Evolutionary conservation across 1,140 invertebrate species (phyloP), one percentile per base, ranked within the genome.

Genomic region (Cotesia vestalis): DNA sequence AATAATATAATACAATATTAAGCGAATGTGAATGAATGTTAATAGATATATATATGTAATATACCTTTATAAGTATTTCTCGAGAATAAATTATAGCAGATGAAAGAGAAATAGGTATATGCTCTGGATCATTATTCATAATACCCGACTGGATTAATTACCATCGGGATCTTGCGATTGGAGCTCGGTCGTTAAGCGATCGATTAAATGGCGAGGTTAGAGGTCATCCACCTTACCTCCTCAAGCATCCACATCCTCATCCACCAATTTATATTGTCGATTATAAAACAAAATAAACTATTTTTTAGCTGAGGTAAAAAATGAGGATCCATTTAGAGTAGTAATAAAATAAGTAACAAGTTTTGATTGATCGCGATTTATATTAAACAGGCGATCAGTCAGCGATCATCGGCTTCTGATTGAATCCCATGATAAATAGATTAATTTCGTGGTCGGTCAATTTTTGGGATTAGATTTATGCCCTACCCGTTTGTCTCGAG

Each of bases 111-210:
- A 12, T 61, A 52, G 20, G n/a, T 66, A 27, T 69, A 27, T 69
- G 69, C 38, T 67, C 51, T 55, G 52, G 68, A 79, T 80, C 79
- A 80, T 80, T 80, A 79, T 80, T 80, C 79, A 79, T 64, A 59
- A 62, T 74, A 35, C 73, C 73, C 76, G 76, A 76, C 73, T 78
- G 61, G 66, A 81, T 80, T 81, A 80, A 81, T 81, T 80, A 81
- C 69, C 75, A 70, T 72, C 61, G 72, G 69, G 78, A 80, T 79
- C 73, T 66, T 53, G 73, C 74, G 78, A 80, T 81, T 78, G 76
- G 27, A 72, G 57, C 40, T 60, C 72, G 77, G 76, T 79, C 78
- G 66, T 81, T 81, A 79, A 80, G 72, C 79, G 76, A 80, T 81
- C 79, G 80, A 81, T 81, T 81, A 80, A 81, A 79, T 69, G 73